phyloP scores from a whole-genome alignment of 2,888 invertebrate genomes.

The Belgica antarctica region DNA sequence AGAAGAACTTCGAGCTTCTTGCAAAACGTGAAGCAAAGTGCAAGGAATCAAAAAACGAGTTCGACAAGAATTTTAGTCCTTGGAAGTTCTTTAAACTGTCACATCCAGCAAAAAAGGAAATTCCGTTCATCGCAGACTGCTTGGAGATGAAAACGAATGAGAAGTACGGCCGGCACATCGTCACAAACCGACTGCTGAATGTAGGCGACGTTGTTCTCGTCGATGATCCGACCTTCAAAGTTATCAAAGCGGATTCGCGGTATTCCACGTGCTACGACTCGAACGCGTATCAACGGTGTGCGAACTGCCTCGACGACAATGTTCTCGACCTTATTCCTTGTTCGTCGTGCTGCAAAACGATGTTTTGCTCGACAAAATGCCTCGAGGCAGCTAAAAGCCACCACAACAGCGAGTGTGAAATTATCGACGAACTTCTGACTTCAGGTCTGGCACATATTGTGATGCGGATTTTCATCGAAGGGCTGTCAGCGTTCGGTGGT shows the following conservation, averaged over 20 bases:
- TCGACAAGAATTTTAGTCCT: neutral
- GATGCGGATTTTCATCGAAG: constrained; percentile 53
- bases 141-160: constrained; percentile 60
- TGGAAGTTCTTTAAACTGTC: constrained; percentile 43
- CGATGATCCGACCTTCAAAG: constrained; percentile 71
- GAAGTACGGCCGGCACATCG: constrained; percentile 68
- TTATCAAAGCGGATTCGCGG: constrained; percentile 49
- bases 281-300: constrained; percentile 53
- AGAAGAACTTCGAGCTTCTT: constrained; percentile 57
- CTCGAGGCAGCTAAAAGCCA: constrained; percentile 61
- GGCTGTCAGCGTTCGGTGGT: constrained; percentile 53
- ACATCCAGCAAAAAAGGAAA: constrained; percentile 49
- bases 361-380: constrained; percentile 54
- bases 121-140: constrained; percentile 64
- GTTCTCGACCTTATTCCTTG: constrained; percentile 49
- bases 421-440: constrained; percentile 62
- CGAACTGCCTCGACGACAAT: constrained; percentile 53
- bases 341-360: constrained; percentile 45
- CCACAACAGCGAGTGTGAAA: constrained; percentile 74
- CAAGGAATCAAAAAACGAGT: constrained; percentile 37
- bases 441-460: constrained; percentile 50
- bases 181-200: constrained; percentile 65
- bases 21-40: constrained; percentile 61
- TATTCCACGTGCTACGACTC: constrained; percentile 48
- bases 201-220: constrained; percentile 74